Percentiles rank a stretch among this genome's conserved stretches.
These are phyloP conservation scores for Sinocyclocheilus maitianheensis DNA, from an alignment of 2,113 vertebrate genomes.

Conservation along the genomic window DNA sequence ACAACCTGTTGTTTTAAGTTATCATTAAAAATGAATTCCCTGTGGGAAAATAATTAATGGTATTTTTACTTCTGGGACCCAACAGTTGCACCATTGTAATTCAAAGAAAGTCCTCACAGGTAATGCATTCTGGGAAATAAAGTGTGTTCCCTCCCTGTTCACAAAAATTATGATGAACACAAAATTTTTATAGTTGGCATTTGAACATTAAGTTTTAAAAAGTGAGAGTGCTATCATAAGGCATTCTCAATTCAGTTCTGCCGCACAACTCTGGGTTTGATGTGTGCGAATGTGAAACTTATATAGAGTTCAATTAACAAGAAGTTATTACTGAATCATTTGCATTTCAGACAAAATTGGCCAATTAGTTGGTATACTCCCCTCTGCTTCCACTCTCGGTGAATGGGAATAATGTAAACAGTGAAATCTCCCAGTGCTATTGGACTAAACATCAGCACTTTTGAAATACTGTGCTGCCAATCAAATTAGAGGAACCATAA, in stretches of 20 bases:
- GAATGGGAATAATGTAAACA: not conserved
- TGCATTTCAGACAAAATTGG: not conserved
- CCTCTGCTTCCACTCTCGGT: not conserved
- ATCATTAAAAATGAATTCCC: not conserved
- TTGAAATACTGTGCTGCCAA: not conserved
- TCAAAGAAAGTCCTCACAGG: not conserved
- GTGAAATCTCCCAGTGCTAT: not conserved
- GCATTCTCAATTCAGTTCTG: not conserved
- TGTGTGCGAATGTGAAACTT: not conserved
- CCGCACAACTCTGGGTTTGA: not conserved
- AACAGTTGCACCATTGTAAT: not conserved
- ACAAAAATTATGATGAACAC: not conserved
- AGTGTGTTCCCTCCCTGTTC: not conserved
- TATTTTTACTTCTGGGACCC: not conserved
- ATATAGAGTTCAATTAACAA: not conserved
- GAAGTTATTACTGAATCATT: not conserved
- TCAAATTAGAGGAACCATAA: not conserved
- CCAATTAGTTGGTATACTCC: not conserved
- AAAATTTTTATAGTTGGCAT: not conserved
- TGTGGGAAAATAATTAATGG: not conserved
- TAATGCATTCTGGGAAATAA: not conserved
- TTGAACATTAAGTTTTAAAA: not conserved
- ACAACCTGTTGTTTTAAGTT: not conserved
- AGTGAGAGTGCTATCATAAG: not conserved
- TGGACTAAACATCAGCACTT: not conserved